Conservation (phyloP, 1,140 invertebrate species). For the Eupristina koningsbergeri region DNA sequence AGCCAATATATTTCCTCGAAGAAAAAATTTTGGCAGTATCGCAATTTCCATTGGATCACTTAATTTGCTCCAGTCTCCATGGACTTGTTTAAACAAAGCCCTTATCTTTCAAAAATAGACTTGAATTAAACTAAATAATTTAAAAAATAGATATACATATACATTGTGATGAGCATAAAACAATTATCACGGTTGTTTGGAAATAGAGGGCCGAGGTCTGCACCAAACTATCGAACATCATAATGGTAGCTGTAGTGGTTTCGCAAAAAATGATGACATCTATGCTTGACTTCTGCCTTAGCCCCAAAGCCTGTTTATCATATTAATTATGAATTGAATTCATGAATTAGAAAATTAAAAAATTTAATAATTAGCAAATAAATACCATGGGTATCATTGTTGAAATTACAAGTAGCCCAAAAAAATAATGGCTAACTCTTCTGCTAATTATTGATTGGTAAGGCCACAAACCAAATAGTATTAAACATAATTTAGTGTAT, state of each 20-base stretch:
- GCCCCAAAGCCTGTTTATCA: neutral
- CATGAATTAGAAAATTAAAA: neutral
- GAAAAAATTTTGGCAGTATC: neutral
- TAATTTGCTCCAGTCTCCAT: neutral
- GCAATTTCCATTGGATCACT: neutral
- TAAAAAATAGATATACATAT: neutral
- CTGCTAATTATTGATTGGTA: constrained; percentile 5
- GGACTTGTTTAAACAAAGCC: neutral
- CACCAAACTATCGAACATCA: neutral
- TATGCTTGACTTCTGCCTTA: neutral
- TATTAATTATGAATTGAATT: neutral
- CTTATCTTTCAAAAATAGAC: neutral
- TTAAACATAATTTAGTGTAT: constrained; percentile 37
- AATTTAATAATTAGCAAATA: no score
- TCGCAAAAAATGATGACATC: neutral
- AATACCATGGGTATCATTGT: constrained; percentile 3
- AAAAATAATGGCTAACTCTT: neutral
- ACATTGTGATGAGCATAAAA: neutral
- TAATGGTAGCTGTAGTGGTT: neutral
- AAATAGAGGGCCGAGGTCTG: neutral
- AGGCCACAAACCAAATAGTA: constrained; percentile 31
- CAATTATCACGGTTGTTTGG: neutral
- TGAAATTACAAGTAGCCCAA: neutral
- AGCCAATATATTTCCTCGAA: neutral
- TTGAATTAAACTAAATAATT: neutral